Conservation (phyloP, 2,888 invertebrate species). For the Synanthedon andrenaeformis region DNA sequence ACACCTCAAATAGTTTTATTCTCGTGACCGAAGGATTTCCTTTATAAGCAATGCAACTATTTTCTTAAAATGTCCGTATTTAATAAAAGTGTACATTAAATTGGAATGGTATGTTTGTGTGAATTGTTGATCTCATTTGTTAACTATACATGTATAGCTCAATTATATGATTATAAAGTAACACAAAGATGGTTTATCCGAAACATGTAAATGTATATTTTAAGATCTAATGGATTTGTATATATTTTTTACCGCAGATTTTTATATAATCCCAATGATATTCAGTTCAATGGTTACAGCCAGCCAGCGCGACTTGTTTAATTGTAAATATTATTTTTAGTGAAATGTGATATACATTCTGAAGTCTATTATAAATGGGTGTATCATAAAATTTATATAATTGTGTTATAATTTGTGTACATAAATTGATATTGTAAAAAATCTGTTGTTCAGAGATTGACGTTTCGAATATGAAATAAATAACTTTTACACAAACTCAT, state of each 20-base stretch:
- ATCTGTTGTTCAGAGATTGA: slow-evolving; percentile 63
- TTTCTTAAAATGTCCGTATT: no score
- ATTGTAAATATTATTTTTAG: slow-evolving; percentile 52
- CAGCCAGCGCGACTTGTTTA: slow-evolving; percentile 40
- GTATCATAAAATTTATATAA: slow-evolving; percentile 63
- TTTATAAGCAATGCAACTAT: no score
- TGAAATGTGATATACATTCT: slow-evolving; percentile 62
- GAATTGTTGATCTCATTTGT: slow-evolving; percentile 67
- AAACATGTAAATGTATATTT: slow-evolving; percentile 50
- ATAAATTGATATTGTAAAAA: slow-evolving; percentile 64
- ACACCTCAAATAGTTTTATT: no score
- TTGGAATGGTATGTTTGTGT: slow-evolving; percentile 21
- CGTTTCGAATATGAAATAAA: slow-evolving; percentile 62
- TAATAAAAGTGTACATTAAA: no score
- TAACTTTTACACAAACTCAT: slow-evolving; percentile 55
- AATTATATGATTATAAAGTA: slow-evolving; percentile 54
- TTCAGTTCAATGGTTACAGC: slow-evolving; percentile 43
- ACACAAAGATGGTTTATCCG: slow-evolving; percentile 42
- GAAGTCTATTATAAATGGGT: slow-evolving; percentile 47
- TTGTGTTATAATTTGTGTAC: slow-evolving; percentile 62
- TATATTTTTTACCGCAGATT: slow-evolving; percentile 61
- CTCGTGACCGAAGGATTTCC: no score
- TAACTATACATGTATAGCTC: slow-evolving; percentile 61
- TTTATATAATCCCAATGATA: slow-evolving; percentile 52
- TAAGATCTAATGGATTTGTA: slow-evolving; percentile 55